Evolutionary conservation across 2,113 vertebrate genomes (phyloP).

Genomic region (Meriones unguiculatus): DNA sequence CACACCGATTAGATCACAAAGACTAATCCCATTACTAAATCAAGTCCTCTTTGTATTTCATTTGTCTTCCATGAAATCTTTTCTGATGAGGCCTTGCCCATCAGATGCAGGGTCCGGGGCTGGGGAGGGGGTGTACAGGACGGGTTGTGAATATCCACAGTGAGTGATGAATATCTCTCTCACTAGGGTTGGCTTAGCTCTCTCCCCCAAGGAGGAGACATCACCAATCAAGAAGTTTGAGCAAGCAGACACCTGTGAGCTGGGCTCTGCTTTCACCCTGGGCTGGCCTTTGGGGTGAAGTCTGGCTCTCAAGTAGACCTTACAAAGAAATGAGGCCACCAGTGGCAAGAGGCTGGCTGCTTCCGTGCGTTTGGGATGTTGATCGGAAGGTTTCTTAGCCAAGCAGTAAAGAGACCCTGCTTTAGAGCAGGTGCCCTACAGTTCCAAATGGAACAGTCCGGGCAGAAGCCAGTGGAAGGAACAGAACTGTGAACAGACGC

Average conservation of each 20-base stretch:
- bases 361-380: not conserved
- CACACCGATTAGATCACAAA: conserved; percentile 1
- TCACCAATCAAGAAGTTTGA: not conserved
- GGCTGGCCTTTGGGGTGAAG: not conserved
- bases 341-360: not conserved
- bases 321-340: not conserved
- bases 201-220: not conserved
- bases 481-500: not conserved
- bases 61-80: conserved; percentile 50
- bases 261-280: not conserved
- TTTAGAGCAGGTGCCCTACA: not conserved
- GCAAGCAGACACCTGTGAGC: not conserved
- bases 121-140: not conserved
- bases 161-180: not conserved
- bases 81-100: not conserved
- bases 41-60: conserved; percentile 9
- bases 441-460: not conserved
- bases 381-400: not conserved
- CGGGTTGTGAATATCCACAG: not conserved
- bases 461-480: not conserved
- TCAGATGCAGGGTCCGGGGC: not conserved
- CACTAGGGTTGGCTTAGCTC: not conserved
- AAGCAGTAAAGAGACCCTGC: conserved; percentile 1
- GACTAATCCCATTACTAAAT: conserved; percentile 19
- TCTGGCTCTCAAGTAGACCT: not conserved